Percentiles rank a stretch among this genome's conserved stretches.
These are phyloP conservation scores for Enteromius argenteus DNA, from an alignment of 2,797 vertebrate species.

Conservation along the genomic window DNA sequence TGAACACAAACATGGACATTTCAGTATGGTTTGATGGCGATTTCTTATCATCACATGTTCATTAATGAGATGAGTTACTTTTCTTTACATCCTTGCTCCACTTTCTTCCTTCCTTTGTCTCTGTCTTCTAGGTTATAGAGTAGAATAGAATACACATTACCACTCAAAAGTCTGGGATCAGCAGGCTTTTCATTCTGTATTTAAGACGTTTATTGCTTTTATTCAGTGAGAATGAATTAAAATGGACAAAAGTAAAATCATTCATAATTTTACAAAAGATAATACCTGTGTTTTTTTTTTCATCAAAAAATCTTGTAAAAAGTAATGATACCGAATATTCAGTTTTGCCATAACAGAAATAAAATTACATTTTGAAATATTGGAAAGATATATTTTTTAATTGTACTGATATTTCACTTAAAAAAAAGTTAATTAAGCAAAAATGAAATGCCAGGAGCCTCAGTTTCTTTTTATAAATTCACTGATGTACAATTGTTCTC, in stretches of 20 bases:
- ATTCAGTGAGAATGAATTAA: background rate
- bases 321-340: background rate
- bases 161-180: background rate
- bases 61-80: background rate
- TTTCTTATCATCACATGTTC: background rate
- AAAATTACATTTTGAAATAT: background rate
- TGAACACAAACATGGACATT: background rate
- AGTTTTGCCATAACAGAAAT: background rate
- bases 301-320: background rate
- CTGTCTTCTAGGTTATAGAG: background rate
- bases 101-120: background rate
- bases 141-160: background rate
- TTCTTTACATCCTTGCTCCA: background rate
- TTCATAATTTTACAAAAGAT: background rate
- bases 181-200: background rate
- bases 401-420: no score
- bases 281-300: background rate
- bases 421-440: background rate
- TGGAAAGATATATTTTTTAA: no score
- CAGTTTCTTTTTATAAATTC: background rate
- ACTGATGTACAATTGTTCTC: background rate
- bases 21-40: background rate
- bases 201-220: background rate
- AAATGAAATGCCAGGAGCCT: background rate
- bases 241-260: background rate